Evolutionary conservation across 1,140 invertebrate species (phyloP), one percentile per base, ranked within the genome.

Genomic region (Ditylenchus dipsaci): DNA sequence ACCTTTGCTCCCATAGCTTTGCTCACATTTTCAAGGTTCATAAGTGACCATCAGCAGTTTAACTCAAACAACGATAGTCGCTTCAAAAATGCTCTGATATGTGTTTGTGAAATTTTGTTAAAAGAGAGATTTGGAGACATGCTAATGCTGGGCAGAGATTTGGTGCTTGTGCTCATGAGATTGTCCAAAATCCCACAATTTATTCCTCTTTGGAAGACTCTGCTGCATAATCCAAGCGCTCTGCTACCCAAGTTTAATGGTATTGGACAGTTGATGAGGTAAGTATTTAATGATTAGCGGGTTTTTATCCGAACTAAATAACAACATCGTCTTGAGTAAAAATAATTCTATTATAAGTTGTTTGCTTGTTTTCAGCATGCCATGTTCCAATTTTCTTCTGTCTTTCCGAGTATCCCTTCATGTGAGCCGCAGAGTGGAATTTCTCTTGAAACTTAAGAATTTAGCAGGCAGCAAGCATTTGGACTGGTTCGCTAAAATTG

Each of bases 121-220:
- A 33, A 47, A 13, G 71, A 73, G 19, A 60, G 72, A 15, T 73
- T 73, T 30, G 1, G 15, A 19, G 71, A 73, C 62, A 29, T 73
- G 42, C 0, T 68, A 21, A 38, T 38, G 15, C 45, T 73, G 26
- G 71, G 71, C 1, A 33, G 56, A 1, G 71, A 73, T 33, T 27
- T 73, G 1, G n/a, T 73, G 21, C 29, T 73, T 19, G 21, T 67
- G 23, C 19, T 73, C 1, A 75, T 73, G 66, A 71, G 49, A 30
- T 27, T 73, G 13, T 68, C 71, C 0, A 72, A 63, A 29, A 45
- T 74, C 7, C 38, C 71, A 19, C 71, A 65, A n/a, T 74, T 73
- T 59, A 3, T 57, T 9, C 43, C 47, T 26, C 19, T 57, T 15
- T 73, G 71, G 71, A 75, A 73, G 29, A 21, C 33, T 15, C 23